Percentiles rank a stretch among this genome's conserved stretches.
These are phyloP conservation scores for Trinorchestia longiramus DNA, from an alignment of 1,140 invertebrate genomes.

Conservation along the genomic window DNA sequence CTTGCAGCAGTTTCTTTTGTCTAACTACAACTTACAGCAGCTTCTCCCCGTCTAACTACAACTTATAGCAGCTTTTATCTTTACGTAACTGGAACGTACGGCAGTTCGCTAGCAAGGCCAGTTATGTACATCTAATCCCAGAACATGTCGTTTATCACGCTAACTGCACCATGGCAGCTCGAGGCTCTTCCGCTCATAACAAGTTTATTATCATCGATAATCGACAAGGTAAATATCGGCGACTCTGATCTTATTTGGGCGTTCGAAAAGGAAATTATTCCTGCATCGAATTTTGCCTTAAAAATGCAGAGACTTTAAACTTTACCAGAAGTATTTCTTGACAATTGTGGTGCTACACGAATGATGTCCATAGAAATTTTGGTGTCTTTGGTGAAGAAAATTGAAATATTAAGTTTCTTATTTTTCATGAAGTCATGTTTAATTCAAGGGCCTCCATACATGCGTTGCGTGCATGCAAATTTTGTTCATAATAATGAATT, in stretches of 20 bases:
- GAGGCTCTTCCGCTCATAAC: not conserved
- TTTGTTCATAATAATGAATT: no score
- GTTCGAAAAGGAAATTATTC: not conserved
- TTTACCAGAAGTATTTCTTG: not conserved
- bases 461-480: no score
- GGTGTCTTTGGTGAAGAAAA: no score
- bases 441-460: no score
- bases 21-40: not conserved
- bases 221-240: slow-evolving; percentile 42
- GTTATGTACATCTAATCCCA: not conserved
- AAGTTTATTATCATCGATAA: slow-evolving; percentile 54
- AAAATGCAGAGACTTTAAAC: not conserved
- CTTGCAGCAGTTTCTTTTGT: no score
- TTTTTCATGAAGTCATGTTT: no score
- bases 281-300: not conserved
- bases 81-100: not conserved
- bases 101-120: not conserved
- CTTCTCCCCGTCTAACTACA: not conserved
- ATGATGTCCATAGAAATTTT: no score
- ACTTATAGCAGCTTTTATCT: not conserved
- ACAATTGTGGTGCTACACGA: not conserved
- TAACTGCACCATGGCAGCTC: not conserved
- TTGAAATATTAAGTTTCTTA: no score
- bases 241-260: not conserved
- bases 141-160: not conserved